Evolutionary conservation across 1,140 invertebrate genomes (phyloP).

Genomic region (Campoletis sonorensis): DNA sequence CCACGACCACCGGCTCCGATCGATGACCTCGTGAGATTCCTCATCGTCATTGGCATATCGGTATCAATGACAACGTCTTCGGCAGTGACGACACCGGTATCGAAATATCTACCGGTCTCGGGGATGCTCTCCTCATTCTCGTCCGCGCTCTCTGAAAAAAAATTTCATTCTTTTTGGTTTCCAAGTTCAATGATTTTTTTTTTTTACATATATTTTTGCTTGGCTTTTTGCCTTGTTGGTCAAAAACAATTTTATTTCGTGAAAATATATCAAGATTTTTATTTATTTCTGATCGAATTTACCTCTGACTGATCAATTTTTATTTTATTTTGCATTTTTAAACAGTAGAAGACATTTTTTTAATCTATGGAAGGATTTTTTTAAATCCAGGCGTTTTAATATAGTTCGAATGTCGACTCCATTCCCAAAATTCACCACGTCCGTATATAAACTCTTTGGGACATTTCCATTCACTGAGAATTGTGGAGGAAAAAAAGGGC

Average conservation of each 20-base stretch:
- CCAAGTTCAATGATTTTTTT: not conserved
- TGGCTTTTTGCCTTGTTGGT: not conserved
- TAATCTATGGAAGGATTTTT: no score
- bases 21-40: constrained; percentile 53
- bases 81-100: constrained; percentile 22
- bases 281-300: no score
- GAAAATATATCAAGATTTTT: no score
- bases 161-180: not conserved
- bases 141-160: constrained; percentile 72
- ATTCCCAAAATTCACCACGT: no score
- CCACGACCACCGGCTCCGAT: constrained; percentile 62
- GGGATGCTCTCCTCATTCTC: constrained; percentile 72
- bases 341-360: no score
- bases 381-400: no score
- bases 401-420: no score
- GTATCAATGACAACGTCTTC: constrained; percentile 40
- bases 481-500: no score
- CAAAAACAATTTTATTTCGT: not conserved
- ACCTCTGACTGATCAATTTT: no score
- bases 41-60: constrained; percentile 49
- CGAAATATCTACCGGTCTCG: constrained; percentile 63
- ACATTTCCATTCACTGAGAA: no score
- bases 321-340: no score
- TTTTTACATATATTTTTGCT: not conserved
- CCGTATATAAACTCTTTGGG: no score